Conservation (phyloP, 1,140 invertebrate species). For the Drosophila auraria region DNA sequence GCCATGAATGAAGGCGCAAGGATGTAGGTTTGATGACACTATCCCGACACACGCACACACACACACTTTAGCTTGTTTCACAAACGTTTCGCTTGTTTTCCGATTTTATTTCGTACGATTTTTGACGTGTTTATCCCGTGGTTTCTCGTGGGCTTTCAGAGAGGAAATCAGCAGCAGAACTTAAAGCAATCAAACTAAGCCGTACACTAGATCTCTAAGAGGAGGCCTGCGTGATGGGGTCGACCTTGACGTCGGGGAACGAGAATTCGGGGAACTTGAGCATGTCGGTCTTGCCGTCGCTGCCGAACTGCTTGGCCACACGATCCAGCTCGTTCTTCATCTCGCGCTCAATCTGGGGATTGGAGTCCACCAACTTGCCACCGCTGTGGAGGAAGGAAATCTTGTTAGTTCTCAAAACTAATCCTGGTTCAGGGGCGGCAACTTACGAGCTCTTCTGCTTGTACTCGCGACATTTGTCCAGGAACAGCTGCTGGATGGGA, state of each 20-base stretch:
- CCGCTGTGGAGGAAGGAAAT: slow-evolving; percentile 86
- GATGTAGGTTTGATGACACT: neutral
- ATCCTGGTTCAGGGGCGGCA: neutral
- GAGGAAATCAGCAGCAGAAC: slow-evolving; percentile 38
- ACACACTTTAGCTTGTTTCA: slow-evolving; percentile 19
- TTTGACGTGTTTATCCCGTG: slow-evolving; percentile 13
- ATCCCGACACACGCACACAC: neutral
- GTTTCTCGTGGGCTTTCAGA: slow-evolving; percentile 5
- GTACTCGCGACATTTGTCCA: slow-evolving; percentile 97
- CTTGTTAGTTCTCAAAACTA: no score
- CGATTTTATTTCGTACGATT: slow-evolving; percentile 41
- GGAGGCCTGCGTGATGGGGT: slow-evolving; percentile 86
- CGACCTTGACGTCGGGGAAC: slow-evolving; percentile 90
- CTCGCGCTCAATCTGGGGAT: slow-evolving; percentile 91
- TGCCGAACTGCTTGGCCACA: slow-evolving; percentile 91
- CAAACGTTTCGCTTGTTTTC: slow-evolving; percentile 42
- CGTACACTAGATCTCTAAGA: slow-evolving; percentile 35
- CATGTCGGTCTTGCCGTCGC: slow-evolving; percentile 91
- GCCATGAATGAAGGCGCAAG: neutral
- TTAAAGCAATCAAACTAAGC: slow-evolving; percentile 70
- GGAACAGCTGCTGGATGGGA: slow-evolving; percentile 96
- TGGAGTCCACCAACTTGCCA: slow-evolving; percentile 93
- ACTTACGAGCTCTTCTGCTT: slow-evolving; percentile 86
- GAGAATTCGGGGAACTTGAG: slow-evolving; percentile 94
- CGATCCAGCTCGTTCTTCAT: slow-evolving; percentile 92